phyloP scores from a whole-genome alignment of 2,113 vertebrate species.

The Melierax canorus region DNA sequence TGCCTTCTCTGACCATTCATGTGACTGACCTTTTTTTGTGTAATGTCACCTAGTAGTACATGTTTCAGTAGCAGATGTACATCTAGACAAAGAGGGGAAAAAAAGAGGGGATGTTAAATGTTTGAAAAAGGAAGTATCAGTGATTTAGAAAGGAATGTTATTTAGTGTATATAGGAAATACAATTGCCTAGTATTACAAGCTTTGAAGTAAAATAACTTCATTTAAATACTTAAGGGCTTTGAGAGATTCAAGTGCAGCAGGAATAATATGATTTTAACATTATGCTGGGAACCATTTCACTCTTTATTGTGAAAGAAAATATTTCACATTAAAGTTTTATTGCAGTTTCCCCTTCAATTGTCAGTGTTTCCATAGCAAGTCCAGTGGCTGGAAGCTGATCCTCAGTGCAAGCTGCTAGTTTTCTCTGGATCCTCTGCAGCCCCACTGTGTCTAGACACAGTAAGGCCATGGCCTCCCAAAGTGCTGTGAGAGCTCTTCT shows the following conservation, averaged over 20 bases:
- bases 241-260: slow-evolving; percentile 12
- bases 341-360: not conserved
- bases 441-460: not conserved
- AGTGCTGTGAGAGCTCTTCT: not conserved
- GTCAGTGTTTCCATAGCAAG: slow-evolving; percentile 14
- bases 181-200: slow-evolving; percentile 29
- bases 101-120: not conserved
- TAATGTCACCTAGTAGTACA: not conserved
- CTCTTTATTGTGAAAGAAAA: not conserved
- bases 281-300: slow-evolving; percentile 36
- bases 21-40: not conserved
- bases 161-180: not conserved
- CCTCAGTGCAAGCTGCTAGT: not conserved
- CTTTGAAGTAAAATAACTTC: slow-evolving; percentile 56
- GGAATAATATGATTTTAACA: slow-evolving; percentile 29
- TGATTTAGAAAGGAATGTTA: not conserved
- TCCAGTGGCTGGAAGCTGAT: not conserved
- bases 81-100: not conserved
- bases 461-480: not conserved
- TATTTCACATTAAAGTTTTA: not conserved
- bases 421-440: not conserved
- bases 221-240: slow-evolving; percentile 50
- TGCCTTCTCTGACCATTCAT: not conserved
- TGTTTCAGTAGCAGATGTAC: not conserved
- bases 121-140: not conserved